Percentiles rank a stretch among this genome's conserved stretches.
phyloP scores from a whole-genome alignment of 1,140 invertebrate genomes.

The Nephila pilipes region DNA sequence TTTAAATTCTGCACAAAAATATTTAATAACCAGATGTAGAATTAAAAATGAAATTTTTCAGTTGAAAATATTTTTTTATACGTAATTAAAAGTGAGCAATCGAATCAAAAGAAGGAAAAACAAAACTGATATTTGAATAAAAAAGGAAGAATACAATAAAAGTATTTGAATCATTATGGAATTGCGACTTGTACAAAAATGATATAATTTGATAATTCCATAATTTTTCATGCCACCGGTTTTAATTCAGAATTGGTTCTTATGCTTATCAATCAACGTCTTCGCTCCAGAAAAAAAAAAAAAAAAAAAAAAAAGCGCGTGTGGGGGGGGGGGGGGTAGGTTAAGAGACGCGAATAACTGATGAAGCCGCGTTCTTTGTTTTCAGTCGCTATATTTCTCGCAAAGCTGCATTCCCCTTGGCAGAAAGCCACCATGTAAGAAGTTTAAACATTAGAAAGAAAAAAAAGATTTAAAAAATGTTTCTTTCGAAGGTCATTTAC shows the following conservation, averaged over 20 bases:
- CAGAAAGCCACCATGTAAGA: constrained; percentile 32
- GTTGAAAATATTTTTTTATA: too few relatives aligned
- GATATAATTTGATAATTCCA: not conserved
- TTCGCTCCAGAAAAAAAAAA: not conserved
- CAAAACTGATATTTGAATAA: too few relatives aligned
- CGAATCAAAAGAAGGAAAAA: too few relatives aligned
- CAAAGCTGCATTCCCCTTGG: constrained; percentile 44
- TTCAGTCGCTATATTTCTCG: constrained; percentile 33
- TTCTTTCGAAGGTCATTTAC: constrained; percentile 62
- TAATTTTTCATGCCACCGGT: not conserved
- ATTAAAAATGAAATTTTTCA: too few relatives aligned
- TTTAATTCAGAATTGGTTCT: not conserved
- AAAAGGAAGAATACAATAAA: too few relatives aligned
- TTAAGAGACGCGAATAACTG: not conserved
- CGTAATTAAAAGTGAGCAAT: too few relatives aligned
- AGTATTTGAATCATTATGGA: too few relatives aligned
- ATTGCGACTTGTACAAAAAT: too few relatives aligned
- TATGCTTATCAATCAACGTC: constrained; percentile 15
- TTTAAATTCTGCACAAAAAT: too few relatives aligned
- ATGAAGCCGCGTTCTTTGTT: constrained; percentile 16
- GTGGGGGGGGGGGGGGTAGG: too few relatives aligned
- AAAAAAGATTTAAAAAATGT: constrained; percentile 17
- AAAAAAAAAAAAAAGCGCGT: too few relatives aligned
- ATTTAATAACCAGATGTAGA: too few relatives aligned
- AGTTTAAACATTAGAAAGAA: constrained; percentile 4